phyloP scores from a whole-genome alignment of 2,113 vertebrate species.

The Dicrurus megarhynchus region DNA sequence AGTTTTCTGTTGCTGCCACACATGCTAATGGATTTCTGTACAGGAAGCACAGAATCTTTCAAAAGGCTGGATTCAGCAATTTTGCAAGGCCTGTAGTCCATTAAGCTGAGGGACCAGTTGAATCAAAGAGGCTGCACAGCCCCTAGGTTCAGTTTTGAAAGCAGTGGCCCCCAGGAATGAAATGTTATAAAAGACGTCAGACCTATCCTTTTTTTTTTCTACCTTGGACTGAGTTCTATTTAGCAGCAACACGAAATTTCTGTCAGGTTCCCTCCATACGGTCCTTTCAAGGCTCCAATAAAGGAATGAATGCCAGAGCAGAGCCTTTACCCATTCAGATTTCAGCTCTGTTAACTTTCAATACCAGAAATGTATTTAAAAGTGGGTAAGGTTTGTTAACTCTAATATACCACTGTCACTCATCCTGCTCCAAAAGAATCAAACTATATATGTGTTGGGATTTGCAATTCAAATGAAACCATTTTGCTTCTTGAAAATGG shows the following conservation, averaged over 20 bases:
- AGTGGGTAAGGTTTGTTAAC: conserved; percentile 75
- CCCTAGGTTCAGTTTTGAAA: conserved; percentile 55
- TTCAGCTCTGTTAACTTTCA: conserved; percentile 79
- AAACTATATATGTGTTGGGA: conserved; percentile 69
- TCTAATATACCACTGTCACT: conserved; percentile 72
- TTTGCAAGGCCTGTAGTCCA: conserved; percentile 48
- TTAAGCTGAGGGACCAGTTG: conserved; percentile 50
- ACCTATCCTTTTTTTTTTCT: conserved; percentile 70
- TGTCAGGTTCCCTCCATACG: conserved; percentile 65
- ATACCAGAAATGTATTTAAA: conserved; percentile 77
- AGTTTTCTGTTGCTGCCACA: not conserved
- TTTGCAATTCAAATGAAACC: conserved; percentile 80
- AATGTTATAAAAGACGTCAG: conserved; percentile 37
- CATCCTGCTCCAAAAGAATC: conserved; percentile 66
- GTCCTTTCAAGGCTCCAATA: conserved; percentile 71
- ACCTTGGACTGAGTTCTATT: conserved; percentile 68
- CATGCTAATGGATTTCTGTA: conserved; percentile 5
- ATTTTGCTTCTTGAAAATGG: conserved; percentile 64
- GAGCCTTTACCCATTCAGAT: conserved; percentile 72
- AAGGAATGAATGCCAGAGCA: conserved; percentile 73
- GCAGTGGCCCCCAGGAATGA: conserved; percentile 47
- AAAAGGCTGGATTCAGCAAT: conserved; percentile 45
- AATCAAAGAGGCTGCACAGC: conserved; percentile 44
- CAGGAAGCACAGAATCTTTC: conserved; percentile 26
- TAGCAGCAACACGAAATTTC: conserved; percentile 65